These are phyloP conservation scores for Melospiza melodia DNA, from an alignment of 2,113 vertebrate genomes.

Conservation along the genomic window DNA sequence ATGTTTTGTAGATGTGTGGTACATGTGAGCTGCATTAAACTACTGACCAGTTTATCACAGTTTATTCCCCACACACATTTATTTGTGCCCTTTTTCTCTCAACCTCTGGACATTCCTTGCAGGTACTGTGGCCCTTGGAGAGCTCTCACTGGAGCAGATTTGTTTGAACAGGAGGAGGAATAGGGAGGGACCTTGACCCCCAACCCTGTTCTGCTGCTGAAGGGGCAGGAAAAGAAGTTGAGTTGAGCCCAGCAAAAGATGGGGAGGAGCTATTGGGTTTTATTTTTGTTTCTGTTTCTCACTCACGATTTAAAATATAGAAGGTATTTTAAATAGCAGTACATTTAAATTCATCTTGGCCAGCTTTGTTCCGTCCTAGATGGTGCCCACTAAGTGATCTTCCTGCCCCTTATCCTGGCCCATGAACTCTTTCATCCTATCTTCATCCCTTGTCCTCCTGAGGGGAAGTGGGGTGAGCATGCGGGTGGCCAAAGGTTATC, in stretches of 20 bases:
- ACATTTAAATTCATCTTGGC: not conserved
- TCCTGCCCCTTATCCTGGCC: not conserved
- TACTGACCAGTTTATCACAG: not conserved
- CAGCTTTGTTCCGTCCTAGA: not conserved
- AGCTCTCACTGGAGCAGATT: not conserved
- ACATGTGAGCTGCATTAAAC: not conserved
- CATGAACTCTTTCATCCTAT: not conserved
- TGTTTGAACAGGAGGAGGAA: not conserved
- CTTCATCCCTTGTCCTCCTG: not conserved
- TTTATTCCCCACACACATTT: no score
- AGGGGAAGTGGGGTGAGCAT: not conserved
- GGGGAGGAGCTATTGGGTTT: accelerated
- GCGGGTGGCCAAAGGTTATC: not conserved
- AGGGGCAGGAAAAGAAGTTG: not conserved
- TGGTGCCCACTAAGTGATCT: not conserved
- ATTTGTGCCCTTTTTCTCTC: not conserved
- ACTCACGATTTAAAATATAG: not conserved
- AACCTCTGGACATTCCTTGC: not conserved
- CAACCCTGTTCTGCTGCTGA: not conserved
- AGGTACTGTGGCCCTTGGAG: not conserved
- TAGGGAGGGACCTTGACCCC: not conserved
- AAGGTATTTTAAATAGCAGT: not conserved
- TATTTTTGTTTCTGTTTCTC: not conserved
- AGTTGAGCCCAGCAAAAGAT: not conserved
- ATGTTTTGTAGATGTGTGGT: not conserved